phyloP scores from a whole-genome alignment of 2,888 invertebrate genomes.

The Dolomedes plantarius region DNA sequence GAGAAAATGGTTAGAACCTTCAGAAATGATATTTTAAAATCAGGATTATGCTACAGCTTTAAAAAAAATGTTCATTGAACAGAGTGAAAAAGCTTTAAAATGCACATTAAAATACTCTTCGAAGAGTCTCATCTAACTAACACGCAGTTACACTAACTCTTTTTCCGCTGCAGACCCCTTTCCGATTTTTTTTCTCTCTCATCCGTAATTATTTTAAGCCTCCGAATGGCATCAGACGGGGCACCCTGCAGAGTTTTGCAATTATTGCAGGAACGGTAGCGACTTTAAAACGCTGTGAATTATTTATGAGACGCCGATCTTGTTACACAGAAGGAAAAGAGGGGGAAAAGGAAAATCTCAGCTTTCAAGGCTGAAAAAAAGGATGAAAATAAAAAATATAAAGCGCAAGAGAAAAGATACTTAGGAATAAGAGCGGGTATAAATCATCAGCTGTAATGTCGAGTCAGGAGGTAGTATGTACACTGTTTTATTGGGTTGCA shows the following conservation, averaged over 20 bases:
- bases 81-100: no score
- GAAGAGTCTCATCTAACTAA: neutral
- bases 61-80: no score
- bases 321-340: slow-evolving; percentile 30
- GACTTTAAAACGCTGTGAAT: slow-evolving; percentile 63
- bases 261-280: slow-evolving; percentile 51
- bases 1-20: no score
- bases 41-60: no score
- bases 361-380: slow-evolving; percentile 42
- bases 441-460: slow-evolving; percentile 34
- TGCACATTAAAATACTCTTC: neutral
- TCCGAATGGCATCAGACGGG: neutral
- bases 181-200: neutral
- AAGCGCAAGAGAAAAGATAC: slow-evolving; percentile 45
- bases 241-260: slow-evolving; percentile 44
- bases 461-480: neutral
- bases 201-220: slow-evolving; percentile 17
- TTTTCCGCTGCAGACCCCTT: neutral
- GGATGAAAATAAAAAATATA: slow-evolving; percentile 17
- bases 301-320: slow-evolving; percentile 65
- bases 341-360: slow-evolving; percentile 10
- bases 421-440: slow-evolving; percentile 32
- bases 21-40: no score
- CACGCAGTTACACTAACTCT: neutral
- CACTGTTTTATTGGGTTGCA: neutral